Base-by-base conservation (phyloP, 1,140 invertebrate species). In the Piezodorus guildinii region DNA sequence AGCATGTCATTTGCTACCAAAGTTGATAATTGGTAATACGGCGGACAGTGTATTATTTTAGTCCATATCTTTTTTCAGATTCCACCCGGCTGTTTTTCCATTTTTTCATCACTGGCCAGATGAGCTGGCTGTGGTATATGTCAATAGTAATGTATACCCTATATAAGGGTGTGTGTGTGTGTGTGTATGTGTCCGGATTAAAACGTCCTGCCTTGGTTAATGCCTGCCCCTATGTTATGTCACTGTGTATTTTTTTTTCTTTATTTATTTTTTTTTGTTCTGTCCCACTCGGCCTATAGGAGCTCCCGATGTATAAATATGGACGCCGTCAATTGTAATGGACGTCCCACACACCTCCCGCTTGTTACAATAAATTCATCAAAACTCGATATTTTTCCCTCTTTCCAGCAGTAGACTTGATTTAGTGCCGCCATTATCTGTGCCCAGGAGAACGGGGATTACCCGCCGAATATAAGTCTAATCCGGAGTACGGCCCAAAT, bases 281-380 rank as follows among this genome's bases (percentile, higher is more conserved):
- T 25, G 52, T 56, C 46, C 17, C 54, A 23, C 54, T 23, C 54
- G n/a, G 30, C 39, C 39, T 39, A 39, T 39, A 39, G 34, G n/a
- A 14, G 17, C 60, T n/a, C 16, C 45, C 45, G 23, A 19, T 17
- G 60, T 45, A 62, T 62, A 62, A 62, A 62, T 62, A 62, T 62
- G 62, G 62, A 3, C 46, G 3, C 19, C 62, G 62, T 62, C 62
- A 62, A 62, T 62, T 62, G 46, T 62, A 62, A 62, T 62, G 62
- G 62, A 62, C 39, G 39, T 62, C 46, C 52, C 62, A 30, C 15
- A 17, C 23, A 52, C 15, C 19, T 19, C 10, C 6, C 62, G 15
- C 16, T 52, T 62, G 62, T 62, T 62, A 62, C 62, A 62, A 62
- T 62, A 62, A 62, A 62, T 62, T 62, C 62, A 62, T 62, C 62